Evolutionary conservation across 2,888 invertebrate species (phyloP).

Genomic region (Myopa tessellatipennis): DNA sequence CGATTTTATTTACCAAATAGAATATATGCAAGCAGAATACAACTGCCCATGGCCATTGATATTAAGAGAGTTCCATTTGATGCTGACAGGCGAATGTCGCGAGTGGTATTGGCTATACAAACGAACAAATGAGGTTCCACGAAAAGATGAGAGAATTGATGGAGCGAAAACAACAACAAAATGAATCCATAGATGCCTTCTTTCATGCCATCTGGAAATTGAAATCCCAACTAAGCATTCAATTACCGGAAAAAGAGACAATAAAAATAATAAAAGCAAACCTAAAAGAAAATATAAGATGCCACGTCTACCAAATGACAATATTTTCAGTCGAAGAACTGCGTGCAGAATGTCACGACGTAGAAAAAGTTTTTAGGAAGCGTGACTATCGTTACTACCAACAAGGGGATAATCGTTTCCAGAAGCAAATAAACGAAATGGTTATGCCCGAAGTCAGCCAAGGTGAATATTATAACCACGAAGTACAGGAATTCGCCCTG

Average conservation of each 20-base stretch:
- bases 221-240: too few species aligned
- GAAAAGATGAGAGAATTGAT: neutral
- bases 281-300: too few species aligned
- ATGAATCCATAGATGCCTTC: neutral
- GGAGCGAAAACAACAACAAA: neutral
- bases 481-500: neutral
- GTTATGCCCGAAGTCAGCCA: neutral
- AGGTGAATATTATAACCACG: too few species aligned
- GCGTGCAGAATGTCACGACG: constrained; percentile 11
- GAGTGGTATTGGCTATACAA: constrained; percentile 2
- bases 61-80: neutral
- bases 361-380: neutral
- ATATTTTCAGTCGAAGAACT: neutral
- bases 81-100: neutral
- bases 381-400: neutral
- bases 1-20: neutral
- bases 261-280: too few species aligned
- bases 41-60: neutral
- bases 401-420: neutral
- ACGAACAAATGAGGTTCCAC: neutral
- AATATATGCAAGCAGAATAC: neutral
- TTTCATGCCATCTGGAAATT: neutral
- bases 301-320: neutral
- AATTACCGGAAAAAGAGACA: too few species aligned
- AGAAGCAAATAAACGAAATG: neutral